Evolutionary conservation across 2,888 invertebrate species (phyloP), one percentile per base, ranked within the genome.

Genomic region (Aspidapion aeneum): DNA sequence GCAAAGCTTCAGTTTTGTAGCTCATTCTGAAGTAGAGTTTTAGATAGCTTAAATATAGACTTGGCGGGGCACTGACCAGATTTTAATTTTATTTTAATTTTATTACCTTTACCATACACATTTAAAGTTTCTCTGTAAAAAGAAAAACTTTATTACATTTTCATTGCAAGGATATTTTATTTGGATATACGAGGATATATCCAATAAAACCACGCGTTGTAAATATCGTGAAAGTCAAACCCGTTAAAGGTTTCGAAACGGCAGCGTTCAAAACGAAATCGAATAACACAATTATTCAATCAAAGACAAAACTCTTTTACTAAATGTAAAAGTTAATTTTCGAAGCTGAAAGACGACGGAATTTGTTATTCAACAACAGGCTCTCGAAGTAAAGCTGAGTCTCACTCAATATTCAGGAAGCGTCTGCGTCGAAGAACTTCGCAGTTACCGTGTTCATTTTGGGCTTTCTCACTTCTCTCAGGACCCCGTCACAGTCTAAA

Each of bases 351-450:
- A 17, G 52, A 52, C 17, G 52, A 3, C 18, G 5, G 52, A 17
- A 17, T 19, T 52, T 19, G 19, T 19, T 19, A 17, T 52, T 52
- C 52, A 17, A 19, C 52, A 19, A 52, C 17, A 52, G 52, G 17
- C 7, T 7, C 7, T 3, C 5, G 7, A 19, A 52, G 18, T 17
- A 19, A 19, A 52, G 17, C 52, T n/a, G 52, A n/a, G 19, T 52
- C 17, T 73, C 74, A 65, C 66, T 77, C 72, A 73, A 75, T 77
- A 77, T 77, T 73, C 77, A 73, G 73, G 69, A 63, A 62, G 69
- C 70, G 73, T 64, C 57, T 64, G 64, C 68, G 73, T 74, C 74
- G 75, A 76, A 71, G 73, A 77, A 77, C 74, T 77, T 76, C 73
- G 71, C 75, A 71, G 73, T 68, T 56, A 58, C 59, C 61, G 55